Conservation (phyloP, 2,888 invertebrate genomes). For the Plebejus anna region DNA sequence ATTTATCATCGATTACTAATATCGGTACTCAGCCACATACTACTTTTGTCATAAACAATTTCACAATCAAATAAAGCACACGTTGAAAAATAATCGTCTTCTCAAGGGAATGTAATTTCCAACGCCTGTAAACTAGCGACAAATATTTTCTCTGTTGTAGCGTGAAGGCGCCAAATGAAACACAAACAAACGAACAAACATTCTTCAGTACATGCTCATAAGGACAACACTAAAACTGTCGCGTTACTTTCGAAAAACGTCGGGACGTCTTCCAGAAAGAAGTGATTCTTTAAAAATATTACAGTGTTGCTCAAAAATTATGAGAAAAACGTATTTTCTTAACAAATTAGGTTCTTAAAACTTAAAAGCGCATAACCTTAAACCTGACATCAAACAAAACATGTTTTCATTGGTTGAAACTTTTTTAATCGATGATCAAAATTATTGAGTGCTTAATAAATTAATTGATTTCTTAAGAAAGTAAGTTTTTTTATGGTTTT, state of each 20-base stretch:
- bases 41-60: neutral
- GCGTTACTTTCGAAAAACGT: neutral
- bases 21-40: too few species aligned
- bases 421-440: too few species aligned
- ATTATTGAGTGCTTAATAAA: too few species aligned
- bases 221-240: neutral
- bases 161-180: conserved; percentile 23
- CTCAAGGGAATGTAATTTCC: conserved; percentile 9
- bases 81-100: conserved; percentile 14
- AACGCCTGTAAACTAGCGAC: conserved; percentile 14
- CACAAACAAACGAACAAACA: conserved; percentile 23
- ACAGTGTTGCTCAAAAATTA: conserved; percentile 43
- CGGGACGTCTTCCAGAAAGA: neutral
- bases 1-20: too few species aligned
- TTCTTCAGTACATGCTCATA: conserved; percentile 9
- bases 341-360: too few species aligned
- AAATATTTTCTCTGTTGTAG: conserved; percentile 18
- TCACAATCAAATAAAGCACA: neutral
- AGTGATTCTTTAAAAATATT: conserved; percentile 39
- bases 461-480: too few species aligned
- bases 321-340: too few species aligned
- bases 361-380: too few species aligned
- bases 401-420: too few species aligned
- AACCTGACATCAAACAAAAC: too few species aligned
- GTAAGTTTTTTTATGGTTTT: too few species aligned